Conservation (phyloP, 30 jellyfish, hydroid and myxozoan genomes). For the Chrysaora quinquecirrha region DNA sequence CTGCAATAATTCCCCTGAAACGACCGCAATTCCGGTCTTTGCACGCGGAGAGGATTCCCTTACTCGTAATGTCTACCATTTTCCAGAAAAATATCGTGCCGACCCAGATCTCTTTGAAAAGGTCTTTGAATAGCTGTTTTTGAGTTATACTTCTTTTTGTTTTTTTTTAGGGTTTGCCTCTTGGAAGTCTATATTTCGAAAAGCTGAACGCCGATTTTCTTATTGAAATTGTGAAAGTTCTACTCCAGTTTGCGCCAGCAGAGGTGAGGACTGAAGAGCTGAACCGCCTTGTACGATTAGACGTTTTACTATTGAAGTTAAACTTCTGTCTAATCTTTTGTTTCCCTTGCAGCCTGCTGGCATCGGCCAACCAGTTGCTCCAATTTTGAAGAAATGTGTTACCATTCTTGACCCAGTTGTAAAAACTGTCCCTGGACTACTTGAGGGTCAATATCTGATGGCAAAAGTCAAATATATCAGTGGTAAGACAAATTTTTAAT, state of each 20-base stretch:
- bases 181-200: slow-evolving; percentile 88
- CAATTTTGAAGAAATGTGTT: slow-evolving; percentile 63
- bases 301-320: background rate
- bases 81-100: no score
- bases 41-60: no score
- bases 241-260: slow-evolving; percentile 89
- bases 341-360: slow-evolving; percentile 85
- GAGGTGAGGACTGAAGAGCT: slow-evolving; percentile 89
- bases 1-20: no score
- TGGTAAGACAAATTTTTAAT: no score
- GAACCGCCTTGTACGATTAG: no score
- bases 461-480: slow-evolving; percentile 83
- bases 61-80: no score
- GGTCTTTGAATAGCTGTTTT: background rate
- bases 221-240: slow-evolving; percentile 72
- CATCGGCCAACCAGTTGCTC: slow-evolving; percentile 62
- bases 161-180: slow-evolving; percentile 87
- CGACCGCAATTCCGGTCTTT: no score
- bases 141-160: background rate
- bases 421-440: slow-evolving; percentile 93
- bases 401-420: slow-evolving; percentile 88
- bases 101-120: no score
- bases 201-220: slow-evolving; percentile 90
- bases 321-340: no score
- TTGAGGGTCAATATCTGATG: slow-evolving; percentile 78